Evolutionary conservation across 1,140 invertebrate species (phyloP).

Genomic region (Neotoxoptera formosana): DNA sequence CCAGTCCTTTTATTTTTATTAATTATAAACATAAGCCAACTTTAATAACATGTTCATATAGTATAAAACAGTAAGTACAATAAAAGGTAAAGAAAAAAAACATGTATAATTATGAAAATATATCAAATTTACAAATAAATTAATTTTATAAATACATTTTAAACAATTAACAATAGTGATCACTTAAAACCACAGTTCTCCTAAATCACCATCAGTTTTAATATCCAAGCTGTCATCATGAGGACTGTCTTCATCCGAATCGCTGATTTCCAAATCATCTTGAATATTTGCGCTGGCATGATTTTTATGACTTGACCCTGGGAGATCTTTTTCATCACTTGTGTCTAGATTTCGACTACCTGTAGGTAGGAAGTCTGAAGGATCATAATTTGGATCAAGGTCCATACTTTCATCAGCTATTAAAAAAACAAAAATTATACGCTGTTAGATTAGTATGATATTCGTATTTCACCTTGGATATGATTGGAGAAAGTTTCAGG

Average conservation of each 20-base stretch:
- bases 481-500: conserved; percentile 44
- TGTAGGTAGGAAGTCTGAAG: conserved; percentile 76
- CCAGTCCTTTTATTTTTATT: not conserved
- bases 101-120: not conserved
- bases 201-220: conserved; percentile 53
- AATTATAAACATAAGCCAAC: not conserved
- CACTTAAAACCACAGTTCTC: conserved; percentile 56
- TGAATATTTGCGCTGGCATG: conserved; percentile 67
- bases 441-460: conserved; percentile 55
- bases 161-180: not conserved
- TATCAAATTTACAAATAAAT: conserved; percentile 23
- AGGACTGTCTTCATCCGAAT: conserved; percentile 72
- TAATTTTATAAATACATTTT: conserved; percentile 31
- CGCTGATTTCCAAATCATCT: conserved; percentile 80
- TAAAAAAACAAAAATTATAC: conserved; percentile 58
- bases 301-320: conserved; percentile 38
- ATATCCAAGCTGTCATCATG: conserved; percentile 39
- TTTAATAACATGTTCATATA: not conserved
- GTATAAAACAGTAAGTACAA: not conserved
- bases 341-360: conserved; percentile 57
- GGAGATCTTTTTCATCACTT: conserved; percentile 58
- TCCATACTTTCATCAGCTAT: conserved; percentile 77
- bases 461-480: conserved; percentile 39
- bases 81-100: not conserved
- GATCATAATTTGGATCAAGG: conserved; percentile 86